phyloP scores from a whole-genome alignment of 2,888 invertebrate genomes.

The Agriopis leucophaearia region DNA sequence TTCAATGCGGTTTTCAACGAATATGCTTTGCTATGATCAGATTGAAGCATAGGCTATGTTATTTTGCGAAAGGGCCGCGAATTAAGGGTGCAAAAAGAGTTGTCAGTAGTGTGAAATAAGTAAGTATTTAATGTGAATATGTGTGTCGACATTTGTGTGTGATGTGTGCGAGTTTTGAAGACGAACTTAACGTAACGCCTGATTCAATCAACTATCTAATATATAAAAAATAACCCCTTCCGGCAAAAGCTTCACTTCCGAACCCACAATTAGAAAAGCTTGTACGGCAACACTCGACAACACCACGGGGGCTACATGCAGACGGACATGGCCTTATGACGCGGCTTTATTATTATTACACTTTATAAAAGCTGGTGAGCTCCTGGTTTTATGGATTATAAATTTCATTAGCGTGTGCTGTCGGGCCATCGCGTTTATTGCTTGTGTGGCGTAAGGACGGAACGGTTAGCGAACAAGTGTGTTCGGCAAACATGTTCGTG shows the following conservation, averaged over 20 bases:
- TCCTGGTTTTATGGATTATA: constrained; percentile 79
- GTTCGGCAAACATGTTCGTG: background rate
- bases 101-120: too few species aligned
- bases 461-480: constrained; percentile 25
- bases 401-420: constrained; percentile 82
- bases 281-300: constrained; percentile 26
- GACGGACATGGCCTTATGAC: constrained; percentile 15
- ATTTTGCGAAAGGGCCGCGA: too few species aligned
- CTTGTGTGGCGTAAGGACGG: constrained; percentile 52
- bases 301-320: constrained; percentile 34
- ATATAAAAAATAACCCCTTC: too few species aligned
- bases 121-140: too few species aligned
- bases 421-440: constrained; percentile 74
- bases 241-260: constrained; percentile 14
- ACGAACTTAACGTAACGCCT: too few species aligned
- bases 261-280: constrained; percentile 54
- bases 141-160: too few species aligned
- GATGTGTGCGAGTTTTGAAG: too few species aligned
- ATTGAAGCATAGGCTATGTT: too few species aligned
- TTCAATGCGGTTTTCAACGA: too few species aligned
- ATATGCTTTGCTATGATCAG: too few species aligned
- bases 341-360: constrained; percentile 81
- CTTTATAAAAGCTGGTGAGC: constrained; percentile 75
- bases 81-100: too few species aligned
- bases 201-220: too few species aligned